A percentile compares a stretch with the other conserved stretches of the same genome.
These are phyloP conservation scores for Urechis unicinctus DNA, from an alignment of 2,888 invertebrate genomes.

Conservation along the genomic window DNA sequence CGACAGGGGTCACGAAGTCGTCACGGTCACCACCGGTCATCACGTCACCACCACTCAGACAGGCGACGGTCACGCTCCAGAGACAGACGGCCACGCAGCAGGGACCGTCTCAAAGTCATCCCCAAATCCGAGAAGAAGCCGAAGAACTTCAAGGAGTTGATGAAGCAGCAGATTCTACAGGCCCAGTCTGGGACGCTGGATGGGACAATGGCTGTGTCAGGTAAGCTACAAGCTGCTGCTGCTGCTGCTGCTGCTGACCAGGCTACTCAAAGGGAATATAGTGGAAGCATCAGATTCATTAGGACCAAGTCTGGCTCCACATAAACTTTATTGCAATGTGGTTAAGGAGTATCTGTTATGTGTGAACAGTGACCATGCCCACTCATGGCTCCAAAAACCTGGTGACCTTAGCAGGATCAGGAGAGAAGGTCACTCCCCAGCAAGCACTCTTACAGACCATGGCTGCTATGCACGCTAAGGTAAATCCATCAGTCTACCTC, in stretches of 20 bases:
- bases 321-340: no score
- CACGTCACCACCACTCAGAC: not conserved
- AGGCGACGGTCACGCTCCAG: not conserved
- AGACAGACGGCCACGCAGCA: conserved; percentile 1
- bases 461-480: conserved; percentile 51
- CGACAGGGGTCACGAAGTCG: not conserved
- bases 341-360: not conserved
- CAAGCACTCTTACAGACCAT: conserved; percentile 50
- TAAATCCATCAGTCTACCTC: no score
- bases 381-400: not conserved
- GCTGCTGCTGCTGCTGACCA: no score
- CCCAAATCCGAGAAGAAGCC: not conserved
- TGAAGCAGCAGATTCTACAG: conserved; percentile 37
- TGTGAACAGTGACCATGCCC: not conserved
- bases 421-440: conserved; percentile 44
- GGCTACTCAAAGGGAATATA: no score
- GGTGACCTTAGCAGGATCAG: not conserved
- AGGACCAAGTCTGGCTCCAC: no score
- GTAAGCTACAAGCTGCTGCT: no score
- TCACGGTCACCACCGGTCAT: no score
- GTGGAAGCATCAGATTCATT: no score
- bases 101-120: no score
- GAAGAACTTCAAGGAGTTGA: conserved; percentile 35
- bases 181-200: no score
- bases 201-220: no score